Evolutionary conservation across 92 coral and sea anemone genomes (phyloP).

Genomic region (Epizoanthus fatuus): DNA sequence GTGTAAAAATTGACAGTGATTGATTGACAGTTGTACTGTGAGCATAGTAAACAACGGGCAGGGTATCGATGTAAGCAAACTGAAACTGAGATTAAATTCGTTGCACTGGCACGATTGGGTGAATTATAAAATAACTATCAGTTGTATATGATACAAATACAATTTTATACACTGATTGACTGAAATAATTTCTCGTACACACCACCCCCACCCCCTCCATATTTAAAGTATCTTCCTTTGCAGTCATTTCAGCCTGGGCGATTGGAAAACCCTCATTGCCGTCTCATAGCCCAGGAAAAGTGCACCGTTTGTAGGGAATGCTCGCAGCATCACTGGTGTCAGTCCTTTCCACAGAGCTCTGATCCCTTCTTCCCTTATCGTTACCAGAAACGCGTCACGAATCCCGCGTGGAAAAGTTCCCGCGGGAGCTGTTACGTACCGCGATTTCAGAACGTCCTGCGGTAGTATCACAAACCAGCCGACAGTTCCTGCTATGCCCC

Average conservation of each 20-base stretch:
- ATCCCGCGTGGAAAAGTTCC: conserved; percentile 87
- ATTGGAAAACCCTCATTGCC: conserved; percentile 57
- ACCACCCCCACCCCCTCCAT: too few species aligned
- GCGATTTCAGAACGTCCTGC: conserved; percentile 81
- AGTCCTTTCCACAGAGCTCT: conserved; percentile 83
- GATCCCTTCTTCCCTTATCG: conserved; percentile 74
- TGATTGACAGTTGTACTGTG: too few species aligned
- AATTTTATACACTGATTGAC: too few species aligned
- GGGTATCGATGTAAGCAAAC: too few species aligned
- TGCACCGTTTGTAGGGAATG: conserved; percentile 86
- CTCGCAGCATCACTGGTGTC: conserved; percentile 85
- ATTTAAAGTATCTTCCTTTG: too few species aligned
- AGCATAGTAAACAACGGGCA: too few species aligned
- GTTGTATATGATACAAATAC: too few species aligned
- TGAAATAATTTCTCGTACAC: too few species aligned
- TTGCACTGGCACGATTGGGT: too few species aligned
- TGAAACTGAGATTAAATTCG: too few species aligned
- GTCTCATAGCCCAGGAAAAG: conserved; percentile 85
- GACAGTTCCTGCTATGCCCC: conserved; percentile 84
- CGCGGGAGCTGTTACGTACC: conserved; percentile 86
- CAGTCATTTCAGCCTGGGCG: background rate
- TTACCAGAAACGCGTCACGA: conserved; percentile 68
- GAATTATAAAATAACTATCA: too few species aligned
- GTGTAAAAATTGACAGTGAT: too few species aligned
- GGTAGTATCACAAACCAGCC: conserved; percentile 87